These are phyloP conservation scores for Neopelma chrysocephalum DNA, from an alignment of 2,797 vertebrate species.

Conservation along the genomic window DNA sequence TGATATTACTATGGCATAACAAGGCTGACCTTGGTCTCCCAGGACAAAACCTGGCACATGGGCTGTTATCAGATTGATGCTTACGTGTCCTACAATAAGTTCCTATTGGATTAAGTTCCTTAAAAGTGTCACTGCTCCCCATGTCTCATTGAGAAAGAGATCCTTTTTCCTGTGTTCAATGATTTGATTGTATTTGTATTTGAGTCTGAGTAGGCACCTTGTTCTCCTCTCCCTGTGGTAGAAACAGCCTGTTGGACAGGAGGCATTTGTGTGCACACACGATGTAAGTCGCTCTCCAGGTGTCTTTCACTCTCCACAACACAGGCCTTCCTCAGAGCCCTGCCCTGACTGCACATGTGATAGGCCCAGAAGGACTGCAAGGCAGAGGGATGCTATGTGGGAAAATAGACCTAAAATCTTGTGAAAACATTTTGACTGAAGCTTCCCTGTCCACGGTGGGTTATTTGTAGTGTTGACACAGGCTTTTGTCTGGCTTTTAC, in stretches of 20 bases:
- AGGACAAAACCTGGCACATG: background rate
- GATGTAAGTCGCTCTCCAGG: background rate
- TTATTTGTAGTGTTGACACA: background rate
- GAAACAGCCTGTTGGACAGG: background rate
- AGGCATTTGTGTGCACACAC: fast-evolving
- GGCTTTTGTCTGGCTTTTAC: background rate
- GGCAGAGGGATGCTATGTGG: background rate
- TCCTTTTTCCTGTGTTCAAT: background rate
- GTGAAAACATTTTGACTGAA: background rate
- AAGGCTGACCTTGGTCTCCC: background rate
- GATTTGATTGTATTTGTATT: background rate
- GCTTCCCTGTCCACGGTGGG: fast-evolving
- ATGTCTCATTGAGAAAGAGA: background rate
- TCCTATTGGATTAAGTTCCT: background rate
- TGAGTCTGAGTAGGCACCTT: background rate
- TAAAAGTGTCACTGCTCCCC: background rate
- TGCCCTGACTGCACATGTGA: background rate
- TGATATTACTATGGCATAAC: background rate
- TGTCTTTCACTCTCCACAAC: background rate
- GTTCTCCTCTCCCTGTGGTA: background rate
- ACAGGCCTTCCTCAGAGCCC: background rate
- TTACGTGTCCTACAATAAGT: background rate
- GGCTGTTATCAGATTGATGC: background rate
- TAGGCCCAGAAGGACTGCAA: background rate
- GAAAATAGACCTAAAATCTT: background rate